Evolutionary conservation across 2,797 vertebrate genomes (phyloP), one percentile per base, ranked within the genome.

Genomic region (Triplophysa bombifrons): DNA sequence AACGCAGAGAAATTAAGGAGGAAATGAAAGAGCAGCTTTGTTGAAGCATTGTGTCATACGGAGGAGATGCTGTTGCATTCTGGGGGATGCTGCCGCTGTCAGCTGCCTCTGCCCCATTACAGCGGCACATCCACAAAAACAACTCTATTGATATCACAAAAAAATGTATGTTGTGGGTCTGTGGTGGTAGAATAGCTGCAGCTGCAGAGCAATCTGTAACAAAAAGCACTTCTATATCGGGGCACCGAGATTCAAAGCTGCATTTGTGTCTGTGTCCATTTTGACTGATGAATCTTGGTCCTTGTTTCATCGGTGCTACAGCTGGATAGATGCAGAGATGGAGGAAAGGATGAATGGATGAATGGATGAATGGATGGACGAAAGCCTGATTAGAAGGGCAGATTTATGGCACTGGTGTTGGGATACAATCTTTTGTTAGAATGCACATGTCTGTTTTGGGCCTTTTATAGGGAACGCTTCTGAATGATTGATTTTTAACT

Each of bases 171-270:
- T 9, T 60, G 71, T 80, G 79, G n/a, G 84, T 64, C 85, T 83
- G 83, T 84, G 84, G 58, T 82, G 16, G 83, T 87, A 87, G 84
- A 89, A 90, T 87, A 85, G 89, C 88, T 89, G 88, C 92, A 93
- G 92, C 93, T 92, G 92, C 91, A 91, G 86, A 86, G 66, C 86
- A 84, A 88, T 85, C 86, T 77, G 83, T 78, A 86, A 88, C 84
- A 89, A 84, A 90, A 91, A 90, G 83, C 78, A 87, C 61, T 67
- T 88, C 89, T 93, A 90, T 93, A 92, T 91, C 86, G 82, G 88
- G 88, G 85, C 71, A 20, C 14, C 25, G 20, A 16, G 38, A 66
- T 55, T 66, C 46, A 51, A 64, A 65, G 63, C 50, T 27, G 27
- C 17, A 51, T 64, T 53, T 75, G 14, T 66, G 6, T 75, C 14